Base-by-base conservation (phyloP, 1,140 invertebrate genomes). In the Polypedilum vanderplanki region DNA sequence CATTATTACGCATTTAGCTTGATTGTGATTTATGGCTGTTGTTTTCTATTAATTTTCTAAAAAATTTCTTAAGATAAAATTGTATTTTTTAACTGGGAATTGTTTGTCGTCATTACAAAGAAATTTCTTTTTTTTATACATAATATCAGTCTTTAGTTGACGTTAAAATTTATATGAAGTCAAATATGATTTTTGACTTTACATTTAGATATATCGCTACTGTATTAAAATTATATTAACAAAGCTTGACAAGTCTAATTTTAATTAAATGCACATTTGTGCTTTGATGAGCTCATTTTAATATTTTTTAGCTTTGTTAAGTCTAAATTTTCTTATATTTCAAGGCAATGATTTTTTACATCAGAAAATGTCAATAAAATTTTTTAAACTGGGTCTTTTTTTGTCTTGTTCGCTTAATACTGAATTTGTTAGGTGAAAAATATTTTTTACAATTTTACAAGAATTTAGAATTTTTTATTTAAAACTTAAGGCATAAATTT, bases 351-450 rank as follows among this genome's bases (percentile, higher is more conserved):
- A 33, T 3, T 33, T 33, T 33, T 33, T 33, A 33, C 24, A 33
- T 33, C 24, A 1, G 24, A 5, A 33, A 33, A 33, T n/a, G n/a
- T n/a, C n/a, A n/a, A n/a, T n/a, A n/a, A n/a, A n/a, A n/a, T n/a
- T n/a, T 33, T 33, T 57, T 70, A 20, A 70, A 70, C 65, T 70
- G 65, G 65, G 18, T 10, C 65, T 70, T 70, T 17, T n/a, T 70
- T 70, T 70, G 65, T n/a, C 18, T 70, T 70, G 65, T 70, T 20
- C 18, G 17, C 65, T 70, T 70, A 70, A 70, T 70, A 70, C 65
- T 70, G 65, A 18, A 70, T 18, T 20, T 20, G 3, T 70, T 70
- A 70, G 20, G 9, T 22, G 17, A 70, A 18, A 70, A 18, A 70
- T n/a, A n/a, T n/a, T n/a, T 9, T 9, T 20, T 18, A 70, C 17